These are phyloP conservation scores for Dimorphilus gyrociliatus DNA, from an alignment of 2,888 invertebrate species.

Conservation along the genomic window DNA sequence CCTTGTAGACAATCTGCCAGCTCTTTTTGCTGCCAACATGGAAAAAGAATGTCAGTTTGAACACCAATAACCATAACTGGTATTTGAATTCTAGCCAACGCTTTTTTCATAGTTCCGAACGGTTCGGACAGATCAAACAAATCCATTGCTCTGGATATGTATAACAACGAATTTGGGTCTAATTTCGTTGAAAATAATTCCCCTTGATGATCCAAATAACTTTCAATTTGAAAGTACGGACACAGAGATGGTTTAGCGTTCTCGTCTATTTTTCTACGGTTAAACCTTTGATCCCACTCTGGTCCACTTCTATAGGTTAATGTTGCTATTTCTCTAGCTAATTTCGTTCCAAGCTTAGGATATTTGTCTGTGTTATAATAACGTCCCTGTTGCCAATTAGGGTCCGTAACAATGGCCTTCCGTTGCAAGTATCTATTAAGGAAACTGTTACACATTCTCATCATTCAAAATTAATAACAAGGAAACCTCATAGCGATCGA, in stretches of 20 bases:
- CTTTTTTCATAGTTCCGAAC: conserved; percentile 15
- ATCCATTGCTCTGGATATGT: conserved; percentile 38
- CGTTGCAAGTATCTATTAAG: conserved; percentile 36
- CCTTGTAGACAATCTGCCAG: conserved; percentile 22
- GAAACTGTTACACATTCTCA: too few species aligned
- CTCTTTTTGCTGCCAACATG: conserved; percentile 31
- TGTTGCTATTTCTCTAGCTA: conserved; percentile 35
- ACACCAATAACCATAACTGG: conserved; percentile 35
- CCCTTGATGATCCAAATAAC: conserved; percentile 34
- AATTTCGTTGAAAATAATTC: conserved; percentile 31
- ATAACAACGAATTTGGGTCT: conserved; percentile 36
- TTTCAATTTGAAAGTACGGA: conserved; percentile 34
- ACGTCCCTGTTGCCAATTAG: conserved; percentile 33
- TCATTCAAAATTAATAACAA: too few species aligned
- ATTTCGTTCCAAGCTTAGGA: conserved; percentile 34
- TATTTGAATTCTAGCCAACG: conserved; percentile 19
- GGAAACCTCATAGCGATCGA: conserved; percentile 34
- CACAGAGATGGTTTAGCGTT: conserved; percentile 19
- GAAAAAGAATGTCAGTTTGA: conserved; percentile 34
- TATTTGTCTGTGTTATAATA: conserved; percentile 24
- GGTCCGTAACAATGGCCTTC: conserved; percentile 35
- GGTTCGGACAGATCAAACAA: conserved; percentile 32
- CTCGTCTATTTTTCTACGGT: conserved; percentile 19
- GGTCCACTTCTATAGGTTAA: conserved; percentile 35
- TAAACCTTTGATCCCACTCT: conserved; percentile 34